These are phyloP conservation scores for Mythimna impura DNA, from an alignment of 2,888 invertebrate genomes.

Conservation along the genomic window DNA sequence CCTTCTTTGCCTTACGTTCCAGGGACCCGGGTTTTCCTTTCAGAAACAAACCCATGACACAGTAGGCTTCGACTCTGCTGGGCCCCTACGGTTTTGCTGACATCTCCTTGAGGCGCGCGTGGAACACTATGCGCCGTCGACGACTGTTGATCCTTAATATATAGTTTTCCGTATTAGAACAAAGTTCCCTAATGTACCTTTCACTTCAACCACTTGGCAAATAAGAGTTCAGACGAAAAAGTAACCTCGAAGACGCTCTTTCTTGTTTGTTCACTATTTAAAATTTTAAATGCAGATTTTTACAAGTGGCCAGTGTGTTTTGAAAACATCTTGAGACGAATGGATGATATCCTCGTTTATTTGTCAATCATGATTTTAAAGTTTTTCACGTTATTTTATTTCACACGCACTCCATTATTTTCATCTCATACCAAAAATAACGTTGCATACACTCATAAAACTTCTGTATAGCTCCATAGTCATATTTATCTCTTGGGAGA, in stretches of 20 bases:
- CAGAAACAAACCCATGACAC: no score
- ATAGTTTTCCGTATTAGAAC: no score
- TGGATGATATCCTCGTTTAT: not conserved
- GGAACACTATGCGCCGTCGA: no score
- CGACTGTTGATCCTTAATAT: no score
- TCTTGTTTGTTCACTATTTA: not conserved
- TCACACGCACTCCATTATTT: not conserved
- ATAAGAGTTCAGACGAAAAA: no score
- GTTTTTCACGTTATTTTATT: not conserved
- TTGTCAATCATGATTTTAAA: not conserved
- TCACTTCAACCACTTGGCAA: no score
- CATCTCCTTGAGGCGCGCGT: no score
- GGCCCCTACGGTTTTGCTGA: no score
- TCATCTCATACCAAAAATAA: not conserved
- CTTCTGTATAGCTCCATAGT: not conserved
- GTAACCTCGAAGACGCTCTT: not conserved
- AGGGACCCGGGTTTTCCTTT: no score
- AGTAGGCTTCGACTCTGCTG: no score
- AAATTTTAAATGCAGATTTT: not conserved
- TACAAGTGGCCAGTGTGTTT: not conserved
- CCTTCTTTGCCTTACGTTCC: no score
- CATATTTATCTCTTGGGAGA: constrained; percentile 39
- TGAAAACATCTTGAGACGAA: not conserved
- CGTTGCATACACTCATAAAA: not conserved
- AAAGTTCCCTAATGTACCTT: no score